phyloP scores from a whole-genome alignment of 64 coral and sea anemone genomes.

The Porites lutea region DNA sequence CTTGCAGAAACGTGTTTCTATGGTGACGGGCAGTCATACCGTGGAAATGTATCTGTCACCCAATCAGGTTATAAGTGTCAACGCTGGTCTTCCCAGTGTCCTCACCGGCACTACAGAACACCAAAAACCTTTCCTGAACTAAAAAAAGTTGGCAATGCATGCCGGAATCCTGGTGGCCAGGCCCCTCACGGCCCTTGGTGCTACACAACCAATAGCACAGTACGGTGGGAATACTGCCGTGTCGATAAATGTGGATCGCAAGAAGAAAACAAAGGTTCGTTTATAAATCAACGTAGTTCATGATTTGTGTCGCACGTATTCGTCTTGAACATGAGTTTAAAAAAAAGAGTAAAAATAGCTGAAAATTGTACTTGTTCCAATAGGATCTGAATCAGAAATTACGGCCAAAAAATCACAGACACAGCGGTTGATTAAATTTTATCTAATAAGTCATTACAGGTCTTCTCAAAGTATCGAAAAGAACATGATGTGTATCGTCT shows the following conservation, averaged over 20 bases:
- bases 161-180: constrained; percentile 82
- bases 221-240: constrained; percentile 80
- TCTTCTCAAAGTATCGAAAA: too few species aligned
- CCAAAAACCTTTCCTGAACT: constrained; percentile 70
- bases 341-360: too few species aligned
- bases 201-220: constrained; percentile 68
- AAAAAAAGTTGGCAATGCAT: constrained; percentile 75
- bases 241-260: constrained; percentile 45
- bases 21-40: constrained; percentile 70
- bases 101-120: constrained; percentile 69
- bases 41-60: constrained; percentile 71
- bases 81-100: constrained; percentile 74
- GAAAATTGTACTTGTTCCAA: too few species aligned
- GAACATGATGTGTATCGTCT: too few species aligned
- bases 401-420: too few species aligned
- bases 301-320: not conserved
- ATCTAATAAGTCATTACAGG: too few species aligned
- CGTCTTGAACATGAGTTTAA: too few species aligned
- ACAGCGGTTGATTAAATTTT: too few species aligned
- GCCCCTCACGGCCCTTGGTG: constrained; percentile 89
- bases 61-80: constrained; percentile 75
- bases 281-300: not conserved
- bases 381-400: too few species aligned
- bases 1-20: constrained; percentile 62
- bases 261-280: not conserved